These are phyloP conservation scores for Aelia acuminata DNA, from an alignment of 2,888 invertebrate genomes.

Conservation along the genomic window DNA sequence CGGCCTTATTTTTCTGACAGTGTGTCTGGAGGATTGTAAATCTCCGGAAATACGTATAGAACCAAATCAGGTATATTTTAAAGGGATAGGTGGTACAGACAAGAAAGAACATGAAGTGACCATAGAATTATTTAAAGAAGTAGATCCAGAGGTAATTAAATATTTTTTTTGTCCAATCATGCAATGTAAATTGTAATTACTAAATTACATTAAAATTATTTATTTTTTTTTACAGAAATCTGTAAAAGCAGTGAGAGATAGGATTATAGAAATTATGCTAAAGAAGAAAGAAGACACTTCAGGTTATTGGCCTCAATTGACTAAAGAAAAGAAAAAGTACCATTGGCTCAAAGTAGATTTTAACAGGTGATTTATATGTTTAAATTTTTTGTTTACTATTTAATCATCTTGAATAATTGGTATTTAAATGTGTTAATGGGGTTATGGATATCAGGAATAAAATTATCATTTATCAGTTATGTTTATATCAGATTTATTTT, in stretches of 20 bases:
- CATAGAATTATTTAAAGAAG: constrained; percentile 85
- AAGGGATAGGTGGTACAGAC: constrained; percentile 87
- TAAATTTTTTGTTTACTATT: no score
- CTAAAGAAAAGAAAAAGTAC: constrained; percentile 89
- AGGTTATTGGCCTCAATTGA: constrained; percentile 90
- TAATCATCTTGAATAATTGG: no score
- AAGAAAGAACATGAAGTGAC: constrained; percentile 90
- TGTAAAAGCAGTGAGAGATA: constrained; percentile 70
- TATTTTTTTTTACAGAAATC: constrained; percentile 71
- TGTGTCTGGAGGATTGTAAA: constrained; percentile 91
- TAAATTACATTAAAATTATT: not conserved
- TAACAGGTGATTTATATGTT: constrained; percentile 85
- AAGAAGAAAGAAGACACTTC: constrained; percentile 77
- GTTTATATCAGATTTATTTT: no score
- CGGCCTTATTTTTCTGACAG: constrained; percentile 86
- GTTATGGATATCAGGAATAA: no score
- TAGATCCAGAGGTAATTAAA: constrained; percentile 83
- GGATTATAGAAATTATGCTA: constrained; percentile 72
- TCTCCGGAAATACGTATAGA: constrained; percentile 78
- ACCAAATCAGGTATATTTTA: constrained; percentile 69
- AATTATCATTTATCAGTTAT: no score
- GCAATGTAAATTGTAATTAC: not conserved
- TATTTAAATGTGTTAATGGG: no score
- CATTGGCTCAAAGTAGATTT: constrained; percentile 98
- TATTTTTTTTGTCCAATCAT: constrained; percentile 5